phyloP scores from a whole-genome alignment of 92 coral and sea anemone genomes.

The Montipora capitata region DNA sequence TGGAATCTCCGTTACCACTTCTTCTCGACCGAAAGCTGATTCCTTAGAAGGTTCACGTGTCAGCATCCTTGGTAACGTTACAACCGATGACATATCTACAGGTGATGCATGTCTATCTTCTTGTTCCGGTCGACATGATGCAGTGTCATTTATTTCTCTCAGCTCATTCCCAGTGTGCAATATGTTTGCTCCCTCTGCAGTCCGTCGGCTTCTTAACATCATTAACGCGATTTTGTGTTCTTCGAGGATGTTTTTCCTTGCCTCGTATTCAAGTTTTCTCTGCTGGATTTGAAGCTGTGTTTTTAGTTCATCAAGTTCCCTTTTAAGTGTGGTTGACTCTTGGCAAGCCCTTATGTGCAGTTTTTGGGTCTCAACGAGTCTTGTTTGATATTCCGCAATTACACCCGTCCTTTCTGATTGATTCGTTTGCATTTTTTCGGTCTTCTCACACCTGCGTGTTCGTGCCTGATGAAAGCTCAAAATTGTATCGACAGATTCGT shows the following conservation, averaged over 20 bases:
- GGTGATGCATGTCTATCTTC: not conserved
- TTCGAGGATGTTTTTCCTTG: constrained; percentile 49
- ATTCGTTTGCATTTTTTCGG: not conserved
- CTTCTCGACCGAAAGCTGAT: not conserved
- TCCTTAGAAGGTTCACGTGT: not conserved
- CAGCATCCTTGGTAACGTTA: not conserved
- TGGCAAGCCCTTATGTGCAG: constrained; percentile 56
- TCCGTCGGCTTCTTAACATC: constrained; percentile 33
- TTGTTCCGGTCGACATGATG: not conserved
- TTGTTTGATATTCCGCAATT: constrained; percentile 61
- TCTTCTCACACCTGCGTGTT: not conserved
- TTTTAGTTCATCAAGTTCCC: constrained; percentile 74
- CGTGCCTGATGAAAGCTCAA: not conserved
- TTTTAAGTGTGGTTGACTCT: constrained; percentile 51
- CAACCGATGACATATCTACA: not conserved
- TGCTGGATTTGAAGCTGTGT: constrained; percentile 74
- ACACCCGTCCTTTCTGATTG: constrained; percentile 11
- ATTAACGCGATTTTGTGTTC: constrained; percentile 46
- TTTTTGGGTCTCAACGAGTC: constrained; percentile 43
- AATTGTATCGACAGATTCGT: constrained; percentile 2
- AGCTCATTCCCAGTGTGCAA: not conserved
- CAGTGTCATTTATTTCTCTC: not conserved
- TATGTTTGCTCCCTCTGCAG: constrained; percentile 31
- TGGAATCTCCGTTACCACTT: constrained; percentile 2
- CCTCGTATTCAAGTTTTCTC: constrained; percentile 70